phyloP scores from a whole-genome alignment of 2,113 vertebrate genomes.

The Piliocolobus tephrosceles region DNA sequence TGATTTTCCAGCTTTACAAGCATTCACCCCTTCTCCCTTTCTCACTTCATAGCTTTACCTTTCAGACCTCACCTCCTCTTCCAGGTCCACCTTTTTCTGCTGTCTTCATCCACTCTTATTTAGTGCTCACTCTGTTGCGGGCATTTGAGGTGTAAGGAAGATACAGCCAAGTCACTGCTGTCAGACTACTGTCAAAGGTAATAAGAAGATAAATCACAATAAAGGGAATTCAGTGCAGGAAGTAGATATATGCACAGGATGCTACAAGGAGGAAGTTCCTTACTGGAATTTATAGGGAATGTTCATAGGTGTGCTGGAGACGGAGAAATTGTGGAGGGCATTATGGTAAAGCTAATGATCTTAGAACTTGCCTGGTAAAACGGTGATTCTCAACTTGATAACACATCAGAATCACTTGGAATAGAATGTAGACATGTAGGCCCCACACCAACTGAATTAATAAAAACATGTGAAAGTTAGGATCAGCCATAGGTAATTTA shows the following conservation, averaged over 20 bases:
- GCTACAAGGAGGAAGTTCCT: rapidly evolving
- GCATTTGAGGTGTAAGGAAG: background rate
- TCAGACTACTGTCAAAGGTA: background rate
- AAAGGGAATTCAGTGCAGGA: background rate
- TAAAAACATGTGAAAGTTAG: background rate
- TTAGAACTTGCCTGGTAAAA: background rate
- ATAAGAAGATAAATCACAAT: background rate
- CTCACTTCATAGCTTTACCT: background rate
- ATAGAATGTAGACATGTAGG: background rate
- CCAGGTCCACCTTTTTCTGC: background rate
- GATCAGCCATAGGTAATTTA: background rate
- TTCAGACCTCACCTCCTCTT: background rate
- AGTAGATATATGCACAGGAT: background rate
- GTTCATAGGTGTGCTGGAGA: background rate
- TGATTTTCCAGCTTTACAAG: background rate
- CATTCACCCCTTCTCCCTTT: background rate
- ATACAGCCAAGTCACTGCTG: background rate
- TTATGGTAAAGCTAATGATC: background rate
- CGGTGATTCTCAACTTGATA: background rate
- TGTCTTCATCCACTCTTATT: background rate
- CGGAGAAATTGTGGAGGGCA: no score
- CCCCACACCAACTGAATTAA: background rate
- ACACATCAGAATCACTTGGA: background rate
- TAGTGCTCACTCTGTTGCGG: no score
- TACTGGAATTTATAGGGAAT: background rate